Base-by-base conservation (phyloP, 2,113 vertebrate genomes). In the Chinchilla lanigera region DNA sequence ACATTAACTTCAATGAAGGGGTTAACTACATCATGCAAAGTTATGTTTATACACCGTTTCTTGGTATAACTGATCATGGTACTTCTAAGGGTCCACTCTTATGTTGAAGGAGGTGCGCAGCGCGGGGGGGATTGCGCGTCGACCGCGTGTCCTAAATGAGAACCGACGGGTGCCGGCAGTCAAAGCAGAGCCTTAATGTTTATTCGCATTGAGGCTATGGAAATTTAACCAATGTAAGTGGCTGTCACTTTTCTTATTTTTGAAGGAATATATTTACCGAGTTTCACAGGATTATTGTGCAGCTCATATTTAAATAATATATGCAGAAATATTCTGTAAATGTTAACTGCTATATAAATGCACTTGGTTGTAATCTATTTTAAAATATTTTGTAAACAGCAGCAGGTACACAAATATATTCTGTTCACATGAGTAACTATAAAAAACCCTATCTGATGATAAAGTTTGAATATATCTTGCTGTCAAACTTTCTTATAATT, bases 301-400 rank as follows among this genome's bases (percentile, higher is more conserved):
- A 47, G 0, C 28, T 91, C 24, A 61, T 28, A 69, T 77, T 92
- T 90, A 77, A 95, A 80, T 80, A 83, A 86, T 22, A 7, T 33
- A 58, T 47, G 13, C 11, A 82, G 10, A 91, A 82, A 47, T 85
- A n/a, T 63, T 85, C 41, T 87, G 2, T 81, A 83, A 92, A 80
- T 58, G 28, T 61, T 56, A 93, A 63, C 11, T 86, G 50, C 44
- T 81, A 2, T 38, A 73, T 75, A 61, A 94, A 88, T 56, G 2
- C 19, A 82, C 52, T 95, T 92, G 41, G 30, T 92, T 96, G 83
- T 86, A 93, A 93, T 60, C 83, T 35, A 56, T 6, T 88, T 81
- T 89, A 26, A 93, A 87, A 84, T 90, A 69, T 11, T 95, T 96
- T 60, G 4, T 24, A 84, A 90, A 63, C 47, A 44, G 13, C 28